Evolutionary conservation across 1,140 invertebrate species (phyloP), one percentile per base, ranked within the genome.

Genomic region (Anthonomus grandis): DNA sequence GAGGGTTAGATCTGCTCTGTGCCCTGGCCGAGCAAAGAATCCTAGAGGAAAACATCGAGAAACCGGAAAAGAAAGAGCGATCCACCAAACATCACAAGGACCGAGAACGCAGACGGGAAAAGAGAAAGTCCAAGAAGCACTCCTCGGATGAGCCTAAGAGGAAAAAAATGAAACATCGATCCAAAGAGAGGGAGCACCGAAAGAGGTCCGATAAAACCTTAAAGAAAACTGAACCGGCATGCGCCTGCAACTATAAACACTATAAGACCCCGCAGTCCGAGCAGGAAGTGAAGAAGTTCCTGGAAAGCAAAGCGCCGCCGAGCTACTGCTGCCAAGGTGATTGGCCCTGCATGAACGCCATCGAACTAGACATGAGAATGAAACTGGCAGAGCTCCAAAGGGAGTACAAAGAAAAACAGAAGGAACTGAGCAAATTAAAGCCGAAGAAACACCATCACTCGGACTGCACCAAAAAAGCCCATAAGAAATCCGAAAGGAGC

Each of bases 11-110:
- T 50, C 72, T 94, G 19, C 71, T 94, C 3, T 93, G 91, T 72
- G 89, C 89, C 1, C 73, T 93, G 19, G 91, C 90, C 0, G 90
- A 93, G 66, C 89, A 92, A 65, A 79, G 89, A 49, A 86, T 90
- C 53, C 82, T 87, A 73, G 89, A 90, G 66, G 87, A 90, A 71
- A 81, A 77, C 3, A 79, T 73, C 12, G 79, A 80, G 19, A 65
- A 66, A 38, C 71, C 61, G 13, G 70, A 49, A 49, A 62, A 42
- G 39, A 58, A 50, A 63, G 54, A 51, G 65, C 62, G 45, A 22
- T 46, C 54, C 25, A 44, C 50, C 18, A 58, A 46, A 36, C 19
- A 53, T n/a, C 44, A 57, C 17, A 34, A 50, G 49, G 13, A 63
- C 38, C 45, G 64, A 62, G 21, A 65, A 37, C 34, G 59, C 44